These are phyloP conservation scores for Calameuta filiformis DNA, from an alignment of 2,888 invertebrate genomes.

Conservation along the genomic window DNA sequence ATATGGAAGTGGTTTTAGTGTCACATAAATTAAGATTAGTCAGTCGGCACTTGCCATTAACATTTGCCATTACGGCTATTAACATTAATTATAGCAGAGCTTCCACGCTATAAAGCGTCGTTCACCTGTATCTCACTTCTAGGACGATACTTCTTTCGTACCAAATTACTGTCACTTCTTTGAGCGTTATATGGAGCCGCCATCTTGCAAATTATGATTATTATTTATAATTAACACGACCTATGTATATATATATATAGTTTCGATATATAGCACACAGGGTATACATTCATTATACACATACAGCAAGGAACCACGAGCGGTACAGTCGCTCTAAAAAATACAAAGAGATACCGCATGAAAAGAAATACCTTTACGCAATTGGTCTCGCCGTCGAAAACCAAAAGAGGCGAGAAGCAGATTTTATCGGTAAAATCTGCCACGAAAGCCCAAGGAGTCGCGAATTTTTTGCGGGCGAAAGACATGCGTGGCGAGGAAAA, in stretches of 20 bases:
- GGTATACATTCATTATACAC: too few species aligned
- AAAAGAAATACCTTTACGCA: neutral
- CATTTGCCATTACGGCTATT: conserved; percentile 55
- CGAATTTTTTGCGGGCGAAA: neutral
- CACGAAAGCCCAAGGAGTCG: neutral
- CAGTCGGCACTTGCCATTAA: conserved; percentile 55
- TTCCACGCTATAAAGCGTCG: conserved; percentile 32
- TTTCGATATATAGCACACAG: too few species aligned
- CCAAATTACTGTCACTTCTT: neutral
- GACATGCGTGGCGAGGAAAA: neutral
- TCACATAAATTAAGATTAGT: conserved; percentile 55
- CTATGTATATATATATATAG: too few species aligned
- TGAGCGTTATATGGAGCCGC: neutral
- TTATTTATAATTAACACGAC: neutral
- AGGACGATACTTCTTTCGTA: neutral
- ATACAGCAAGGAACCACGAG: too few species aligned
- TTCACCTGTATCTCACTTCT: neutral
- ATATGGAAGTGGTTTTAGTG: conserved; percentile 52
- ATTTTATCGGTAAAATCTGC: neutral
- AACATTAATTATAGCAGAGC: conserved; percentile 51
- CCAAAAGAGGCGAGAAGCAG: neutral
- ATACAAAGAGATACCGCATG: neutral
- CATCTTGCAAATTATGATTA: neutral
- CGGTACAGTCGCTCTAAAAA: neutral
- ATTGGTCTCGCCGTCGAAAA: neutral